Evolutionary conservation across 23 tunicate genomes (phyloP).

Genomic region (Ascidia mentula): DNA sequence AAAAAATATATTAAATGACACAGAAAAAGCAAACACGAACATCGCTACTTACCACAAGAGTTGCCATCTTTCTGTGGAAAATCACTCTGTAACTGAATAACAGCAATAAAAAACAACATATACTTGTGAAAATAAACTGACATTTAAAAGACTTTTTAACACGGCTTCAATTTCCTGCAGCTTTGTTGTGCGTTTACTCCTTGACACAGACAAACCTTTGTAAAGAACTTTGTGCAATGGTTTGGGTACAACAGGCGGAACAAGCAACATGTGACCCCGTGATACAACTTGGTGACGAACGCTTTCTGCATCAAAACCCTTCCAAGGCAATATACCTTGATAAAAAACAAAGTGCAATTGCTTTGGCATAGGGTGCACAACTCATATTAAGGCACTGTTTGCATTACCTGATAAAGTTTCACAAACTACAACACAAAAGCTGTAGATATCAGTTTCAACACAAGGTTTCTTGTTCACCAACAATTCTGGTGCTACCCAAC

Average conservation of each 20-base stretch:
- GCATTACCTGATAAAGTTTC: conserved; percentile 55
- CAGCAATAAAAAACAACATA: background rate
- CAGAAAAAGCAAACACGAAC: too few relatives aligned
- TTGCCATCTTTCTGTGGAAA: background rate
- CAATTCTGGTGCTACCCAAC: conserved; percentile 90
- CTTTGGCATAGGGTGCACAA: too few relatives aligned
- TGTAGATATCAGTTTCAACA: conserved; percentile 66
- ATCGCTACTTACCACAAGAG: background rate
- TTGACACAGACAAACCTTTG: conserved; percentile 42
- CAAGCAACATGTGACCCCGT: conserved; percentile 23
- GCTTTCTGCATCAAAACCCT: conserved; percentile 57
- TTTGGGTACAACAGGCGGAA: conserved; percentile 39
- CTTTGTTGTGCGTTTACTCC: conserved; percentile 42
- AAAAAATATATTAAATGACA: too few relatives aligned
- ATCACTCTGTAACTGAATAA: background rate
- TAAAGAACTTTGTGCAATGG: conserved; percentile 9
- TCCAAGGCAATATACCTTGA: conserved; percentile 77
- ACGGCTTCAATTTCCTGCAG: conserved; percentile 15
- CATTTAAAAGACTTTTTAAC: conserved; percentile 11
- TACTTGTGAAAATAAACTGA: background rate
- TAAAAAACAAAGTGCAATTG: background rate
- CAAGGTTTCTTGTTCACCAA: conserved; percentile 43
- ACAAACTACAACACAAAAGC: conserved; percentile 66
- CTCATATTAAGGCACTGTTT: too few relatives aligned
- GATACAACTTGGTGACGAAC: conserved; percentile 74